A percentile compares a stretch with the other conserved stretches of the same genome.
These are phyloP conservation scores for Orthosia gracilis DNA, from an alignment of 2,888 invertebrate genomes.

Conservation along the genomic window DNA sequence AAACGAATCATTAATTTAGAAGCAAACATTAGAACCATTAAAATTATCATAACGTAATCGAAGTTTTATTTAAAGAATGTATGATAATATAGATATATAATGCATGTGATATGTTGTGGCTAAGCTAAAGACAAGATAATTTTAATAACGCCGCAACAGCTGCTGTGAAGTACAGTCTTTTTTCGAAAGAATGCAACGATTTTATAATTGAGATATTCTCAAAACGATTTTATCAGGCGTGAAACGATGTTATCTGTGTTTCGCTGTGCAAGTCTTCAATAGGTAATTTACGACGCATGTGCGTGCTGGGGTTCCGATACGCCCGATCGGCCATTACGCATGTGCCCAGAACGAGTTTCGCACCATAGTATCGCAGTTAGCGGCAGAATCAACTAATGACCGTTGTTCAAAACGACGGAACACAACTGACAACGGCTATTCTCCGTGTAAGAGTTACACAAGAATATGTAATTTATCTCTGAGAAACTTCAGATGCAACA, in stretches of 20 bases:
- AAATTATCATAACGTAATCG: conserved; percentile 33
- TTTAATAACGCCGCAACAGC: neutral
- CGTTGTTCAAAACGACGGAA: conserved; percentile 65
- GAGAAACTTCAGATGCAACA: conserved; percentile 43
- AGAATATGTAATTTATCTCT: conserved; percentile 49
- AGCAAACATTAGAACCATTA: conserved; percentile 38
- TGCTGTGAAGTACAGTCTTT: neutral
- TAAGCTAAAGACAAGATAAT: neutral
- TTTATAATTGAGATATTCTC: conserved; percentile 57
- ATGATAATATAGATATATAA: neutral
- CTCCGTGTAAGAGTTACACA: conserved; percentile 57
- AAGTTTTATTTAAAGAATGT: neutral
- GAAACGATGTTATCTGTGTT: conserved; percentile 59
- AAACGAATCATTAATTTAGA: conserved; percentile 64
- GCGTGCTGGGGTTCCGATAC: conserved; percentile 73
- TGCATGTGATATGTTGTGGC: neutral
- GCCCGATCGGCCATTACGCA: conserved; percentile 80
- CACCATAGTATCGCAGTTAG: conserved; percentile 60
- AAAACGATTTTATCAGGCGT: conserved; percentile 55
- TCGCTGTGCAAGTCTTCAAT: conserved; percentile 63
- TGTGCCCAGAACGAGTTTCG: conserved; percentile 75
- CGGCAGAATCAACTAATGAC: conserved; percentile 73
- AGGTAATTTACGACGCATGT: conserved; percentile 69
- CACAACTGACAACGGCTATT: conserved; percentile 65
- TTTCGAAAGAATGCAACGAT: conserved; percentile 31